A percentile compares a stretch with the other conserved stretches of the same genome.
These are phyloP conservation scores for Gambelia wislizenii DNA, from an alignment of 2,797 vertebrate genomes.

Conservation along the genomic window DNA sequence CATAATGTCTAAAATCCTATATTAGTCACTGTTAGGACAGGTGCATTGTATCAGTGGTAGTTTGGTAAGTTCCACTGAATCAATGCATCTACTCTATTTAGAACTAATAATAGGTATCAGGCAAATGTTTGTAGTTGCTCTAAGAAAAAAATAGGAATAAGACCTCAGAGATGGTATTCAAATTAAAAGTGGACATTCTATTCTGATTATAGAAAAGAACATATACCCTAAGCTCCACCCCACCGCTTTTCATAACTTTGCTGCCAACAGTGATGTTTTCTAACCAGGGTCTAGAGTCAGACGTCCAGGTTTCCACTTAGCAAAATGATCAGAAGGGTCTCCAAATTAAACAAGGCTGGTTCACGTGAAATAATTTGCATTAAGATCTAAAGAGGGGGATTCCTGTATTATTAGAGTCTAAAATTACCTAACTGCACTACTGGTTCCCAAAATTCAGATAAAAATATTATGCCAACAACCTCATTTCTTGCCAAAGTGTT, in stretches of 20 bases:
- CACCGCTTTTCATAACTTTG: not conserved
- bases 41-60: no score
- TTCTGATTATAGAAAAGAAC: not conserved
- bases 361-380: not conserved
- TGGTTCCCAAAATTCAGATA: not conserved
- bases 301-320: not conserved
- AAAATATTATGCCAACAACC: not conserved
- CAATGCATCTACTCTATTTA: no score
- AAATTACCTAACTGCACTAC: not conserved
- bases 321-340: not conserved
- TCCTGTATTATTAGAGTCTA: not conserved
- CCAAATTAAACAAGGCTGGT: not conserved
- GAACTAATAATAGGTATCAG: no score
- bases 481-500: constrained; percentile 29
- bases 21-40: no score
- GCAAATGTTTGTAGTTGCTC: not conserved
- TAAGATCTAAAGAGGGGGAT: not conserved
- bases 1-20: not conserved
- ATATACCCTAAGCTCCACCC: not conserved
- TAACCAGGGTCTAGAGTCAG: not conserved
- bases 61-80: no score
- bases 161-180: not conserved
- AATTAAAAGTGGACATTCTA: not conserved
- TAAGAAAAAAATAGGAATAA: not conserved
- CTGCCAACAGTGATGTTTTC: not conserved